These are phyloP conservation scores for Cyprinodon tularosa DNA, from an alignment of 2,113 vertebrate species.

Conservation along the genomic window DNA sequence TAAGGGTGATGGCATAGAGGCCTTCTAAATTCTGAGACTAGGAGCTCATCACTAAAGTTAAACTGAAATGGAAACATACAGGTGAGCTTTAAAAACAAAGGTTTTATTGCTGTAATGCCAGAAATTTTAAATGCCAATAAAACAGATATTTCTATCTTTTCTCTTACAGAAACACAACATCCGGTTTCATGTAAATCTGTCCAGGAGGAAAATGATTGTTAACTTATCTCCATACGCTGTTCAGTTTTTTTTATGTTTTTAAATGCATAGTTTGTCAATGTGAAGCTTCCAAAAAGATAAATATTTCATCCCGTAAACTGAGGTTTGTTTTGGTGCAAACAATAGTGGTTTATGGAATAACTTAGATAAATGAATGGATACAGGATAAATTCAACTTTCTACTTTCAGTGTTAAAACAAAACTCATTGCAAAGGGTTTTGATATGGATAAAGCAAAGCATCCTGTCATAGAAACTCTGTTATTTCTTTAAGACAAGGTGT, in stretches of 20 bases:
- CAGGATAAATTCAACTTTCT: too few relatives aligned
- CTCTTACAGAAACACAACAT: background rate
- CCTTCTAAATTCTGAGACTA: too few relatives aligned
- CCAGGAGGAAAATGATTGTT: background rate
- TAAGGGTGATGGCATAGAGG: too few relatives aligned
- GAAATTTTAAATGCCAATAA: too few relatives aligned
- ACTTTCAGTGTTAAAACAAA: background rate
- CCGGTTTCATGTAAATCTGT: background rate
- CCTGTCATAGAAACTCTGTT: too few relatives aligned
- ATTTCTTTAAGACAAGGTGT: too few relatives aligned
- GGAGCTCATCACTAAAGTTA: background rate
- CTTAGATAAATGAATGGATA: background rate
- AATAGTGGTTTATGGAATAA: background rate
- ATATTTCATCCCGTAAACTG: background rate
- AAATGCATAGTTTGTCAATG: background rate
- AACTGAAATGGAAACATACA: background rate
- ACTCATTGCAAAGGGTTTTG: background rate
- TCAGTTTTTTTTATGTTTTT: background rate
- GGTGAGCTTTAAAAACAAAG: too few relatives aligned
- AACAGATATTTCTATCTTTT: too few relatives aligned
- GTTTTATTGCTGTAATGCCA: background rate
- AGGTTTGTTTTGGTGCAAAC: background rate
- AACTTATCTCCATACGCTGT: background rate
- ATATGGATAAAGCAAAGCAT: too few relatives aligned
- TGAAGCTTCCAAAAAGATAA: background rate